Base-by-base conservation (phyloP, 30 jellyfish, hydroid and myxozoan species). In the Catostylus mosaicus region DNA sequence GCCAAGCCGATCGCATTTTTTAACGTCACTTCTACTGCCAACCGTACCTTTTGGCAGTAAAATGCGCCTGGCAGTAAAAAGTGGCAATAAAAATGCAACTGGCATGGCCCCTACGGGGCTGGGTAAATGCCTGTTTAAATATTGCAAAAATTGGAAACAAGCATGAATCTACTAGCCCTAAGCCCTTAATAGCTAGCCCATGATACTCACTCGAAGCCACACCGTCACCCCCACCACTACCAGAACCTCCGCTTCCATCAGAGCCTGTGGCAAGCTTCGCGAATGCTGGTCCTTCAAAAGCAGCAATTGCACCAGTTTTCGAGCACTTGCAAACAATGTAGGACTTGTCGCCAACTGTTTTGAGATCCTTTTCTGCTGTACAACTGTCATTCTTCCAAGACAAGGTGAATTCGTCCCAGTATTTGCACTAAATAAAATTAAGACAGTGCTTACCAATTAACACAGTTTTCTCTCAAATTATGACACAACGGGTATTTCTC, bases 301-400 rank as follows among this genome's bases (percentile, higher is more conserved):
- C 93, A 7, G 93, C 93, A 36, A 70, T 3, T 32, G 93, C 60
- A 11, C 93, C 93, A 12, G 76, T 70, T 59, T 75, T 83, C 16
- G 72, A 68, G 86, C 93, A 83, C n/a, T 83, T 54, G 80, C 93
- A 83, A 36, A 45, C 80, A 38, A 71, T 75, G 30, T 29, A 83
- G 5, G 86, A 20, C 29, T 27, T 30, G 6, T 32, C 36, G 24
- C 80, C 87, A 14, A 37, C 36, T 37, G 43, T 40, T 27, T n/a
- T 70, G 47, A 67, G 40, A 20, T 38, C 75, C 27, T 14, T 48
- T 43, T 71, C 87, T 3, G 87, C 80, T 0, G 62, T 30, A 34
- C 93, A 83, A 38, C 93, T 43, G 65, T 83, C 82, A 20, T 71
- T 70, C 67, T 40, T 83, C 93, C 93, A 83, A 33, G 67, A 24